These are phyloP conservation scores for Squalus acanthias DNA, from an alignment of 2,797 vertebrate species.

Conservation along the genomic window DNA sequence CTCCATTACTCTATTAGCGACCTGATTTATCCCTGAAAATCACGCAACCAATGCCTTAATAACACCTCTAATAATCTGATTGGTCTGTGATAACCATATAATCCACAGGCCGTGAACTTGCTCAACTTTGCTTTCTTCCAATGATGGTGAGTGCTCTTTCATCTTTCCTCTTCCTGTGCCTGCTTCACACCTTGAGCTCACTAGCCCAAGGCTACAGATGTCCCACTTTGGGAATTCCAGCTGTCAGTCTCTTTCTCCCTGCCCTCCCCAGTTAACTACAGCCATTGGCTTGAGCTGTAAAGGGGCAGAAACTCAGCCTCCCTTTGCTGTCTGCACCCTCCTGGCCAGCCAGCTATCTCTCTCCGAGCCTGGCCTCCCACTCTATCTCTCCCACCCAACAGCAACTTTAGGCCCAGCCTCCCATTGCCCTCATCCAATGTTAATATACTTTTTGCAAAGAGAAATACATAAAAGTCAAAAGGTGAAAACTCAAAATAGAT, in stretches of 20 bases:
- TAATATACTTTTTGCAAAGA: no score
- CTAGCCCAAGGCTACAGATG: background rate
- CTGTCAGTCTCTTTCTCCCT: background rate
- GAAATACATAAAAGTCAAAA: no score
- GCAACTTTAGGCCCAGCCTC: no score
- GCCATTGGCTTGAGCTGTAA: background rate
- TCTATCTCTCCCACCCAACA: no score
- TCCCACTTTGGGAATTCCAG: background rate
- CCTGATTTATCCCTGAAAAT: background rate
- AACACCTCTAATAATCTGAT: background rate
- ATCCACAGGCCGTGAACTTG: background rate
- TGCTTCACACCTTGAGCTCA: background rate
- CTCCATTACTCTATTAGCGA: background rate
- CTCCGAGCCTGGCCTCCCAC: no score
- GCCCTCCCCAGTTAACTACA: background rate
- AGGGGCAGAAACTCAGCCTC: background rate
- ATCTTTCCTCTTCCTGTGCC: background rate
- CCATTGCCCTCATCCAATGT: no score
- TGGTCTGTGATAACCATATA: background rate
- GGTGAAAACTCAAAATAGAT: no score
- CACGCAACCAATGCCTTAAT: background rate
- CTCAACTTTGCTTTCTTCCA: background rate
- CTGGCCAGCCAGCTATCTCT: no score
- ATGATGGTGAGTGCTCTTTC: background rate
- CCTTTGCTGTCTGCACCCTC: no score